A percentile compares a stretch with the other conserved stretches of the same genome.
phyloP scores from a whole-genome alignment of 2,113 vertebrate species.

The Rhineura floridana region DNA sequence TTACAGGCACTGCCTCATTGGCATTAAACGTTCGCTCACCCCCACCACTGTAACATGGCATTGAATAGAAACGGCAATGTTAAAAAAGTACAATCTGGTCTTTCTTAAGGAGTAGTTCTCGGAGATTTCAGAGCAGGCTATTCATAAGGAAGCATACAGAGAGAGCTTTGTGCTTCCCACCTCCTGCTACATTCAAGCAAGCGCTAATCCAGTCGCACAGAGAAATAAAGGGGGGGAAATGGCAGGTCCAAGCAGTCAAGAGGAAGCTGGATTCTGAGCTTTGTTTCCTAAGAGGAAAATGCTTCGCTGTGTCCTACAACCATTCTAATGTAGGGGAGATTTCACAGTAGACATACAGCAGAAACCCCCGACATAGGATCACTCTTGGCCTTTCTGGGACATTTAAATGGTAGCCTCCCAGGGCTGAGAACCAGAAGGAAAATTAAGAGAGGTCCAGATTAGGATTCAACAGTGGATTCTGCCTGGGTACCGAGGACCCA shows the following conservation, averaged over 20 bases:
- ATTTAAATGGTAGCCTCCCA: neutral
- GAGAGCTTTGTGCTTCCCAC: slow-evolving; percentile 32
- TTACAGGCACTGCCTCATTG: slow-evolving; percentile 30
- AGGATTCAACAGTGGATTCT: neutral
- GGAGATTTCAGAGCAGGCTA: slow-evolving; percentile 39
- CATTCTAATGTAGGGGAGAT: neutral
- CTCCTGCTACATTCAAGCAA: slow-evolving; percentile 36
- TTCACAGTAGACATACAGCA: neutral
- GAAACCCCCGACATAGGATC: neutral
- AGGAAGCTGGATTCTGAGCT: neutral
- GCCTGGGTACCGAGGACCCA: too few species aligned
- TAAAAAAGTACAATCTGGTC: slow-evolving; percentile 39
- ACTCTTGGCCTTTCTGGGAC: neutral
- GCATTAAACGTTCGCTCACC: slow-evolving; percentile 37
- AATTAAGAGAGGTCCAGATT: neutral
- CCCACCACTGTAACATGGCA: slow-evolving; percentile 21
- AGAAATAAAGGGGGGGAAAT: slow-evolving; percentile 11
- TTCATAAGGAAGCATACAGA: slow-evolving; percentile 41
- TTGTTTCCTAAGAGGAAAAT: neutral
- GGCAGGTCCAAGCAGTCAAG: slow-evolving; percentile 41
- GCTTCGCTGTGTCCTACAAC: fast-evolving
- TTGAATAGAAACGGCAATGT: slow-evolving; percentile 29
- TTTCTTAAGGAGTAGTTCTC: slow-evolving; percentile 37
- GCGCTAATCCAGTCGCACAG: neutral
- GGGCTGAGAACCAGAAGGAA: neutral